Conservation (phyloP, 2,113 vertebrate species). For the Microcebus griseorufus region DNA sequence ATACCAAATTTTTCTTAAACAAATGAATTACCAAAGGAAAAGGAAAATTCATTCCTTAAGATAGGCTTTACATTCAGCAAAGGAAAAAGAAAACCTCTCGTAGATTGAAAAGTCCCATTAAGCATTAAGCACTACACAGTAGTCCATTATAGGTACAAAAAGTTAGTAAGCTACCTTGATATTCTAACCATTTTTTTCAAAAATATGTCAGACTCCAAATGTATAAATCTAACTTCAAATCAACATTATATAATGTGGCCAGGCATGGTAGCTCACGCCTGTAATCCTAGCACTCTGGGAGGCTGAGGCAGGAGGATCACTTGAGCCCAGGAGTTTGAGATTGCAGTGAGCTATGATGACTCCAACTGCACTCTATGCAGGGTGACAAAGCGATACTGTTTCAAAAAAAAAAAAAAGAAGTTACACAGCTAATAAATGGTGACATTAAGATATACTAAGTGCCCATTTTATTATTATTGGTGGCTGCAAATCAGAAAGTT, state of each 20-base stretch:
- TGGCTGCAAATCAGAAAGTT: slow-evolving; percentile 32
- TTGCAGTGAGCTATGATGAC: no score
- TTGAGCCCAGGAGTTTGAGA: no score
- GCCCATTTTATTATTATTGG: background rate
- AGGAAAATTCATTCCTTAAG: slow-evolving; percentile 26
- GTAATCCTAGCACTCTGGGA: no score
- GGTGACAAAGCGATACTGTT: no score
- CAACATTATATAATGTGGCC: no score
- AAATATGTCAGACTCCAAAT: background rate
- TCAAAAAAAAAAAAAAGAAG: background rate
- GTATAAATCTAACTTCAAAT: slow-evolving; percentile 43
- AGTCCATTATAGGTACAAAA: background rate
- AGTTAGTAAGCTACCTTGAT: slow-evolving; percentile 19
- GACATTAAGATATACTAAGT: slow-evolving; percentile 23
- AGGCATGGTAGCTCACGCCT: no score
- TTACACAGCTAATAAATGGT: slow-evolving; percentile 45
- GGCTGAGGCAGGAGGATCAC: no score
- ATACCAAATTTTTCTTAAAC: slow-evolving; percentile 16
- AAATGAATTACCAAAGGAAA: slow-evolving; percentile 6
- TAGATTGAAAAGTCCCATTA: background rate
- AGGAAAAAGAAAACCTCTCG: slow-evolving; percentile 31
- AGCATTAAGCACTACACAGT: background rate
- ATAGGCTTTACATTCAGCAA: slow-evolving; percentile 17
- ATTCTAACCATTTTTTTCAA: slow-evolving; percentile 38
- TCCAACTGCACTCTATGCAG: no score